Conservation (phyloP, 2,888 invertebrate genomes). For the Colletes collaris region DNA sequence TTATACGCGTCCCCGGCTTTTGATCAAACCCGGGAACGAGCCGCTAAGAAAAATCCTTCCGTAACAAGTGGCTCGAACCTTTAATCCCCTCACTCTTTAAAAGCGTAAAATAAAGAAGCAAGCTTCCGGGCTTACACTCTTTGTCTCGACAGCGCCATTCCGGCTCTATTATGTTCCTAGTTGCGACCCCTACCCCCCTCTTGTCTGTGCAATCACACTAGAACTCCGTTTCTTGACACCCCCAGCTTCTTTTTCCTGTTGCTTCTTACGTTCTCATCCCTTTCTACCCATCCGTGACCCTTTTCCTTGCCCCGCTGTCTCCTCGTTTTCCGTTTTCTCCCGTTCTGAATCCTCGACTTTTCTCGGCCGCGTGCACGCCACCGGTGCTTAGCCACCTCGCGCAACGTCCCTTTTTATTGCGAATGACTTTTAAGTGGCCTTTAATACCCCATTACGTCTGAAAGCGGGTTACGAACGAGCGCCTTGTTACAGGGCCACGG, state of each 20-base stretch:
- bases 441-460: slow-evolving; percentile 61
- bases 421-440: slow-evolving; percentile 65
- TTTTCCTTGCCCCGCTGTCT: background rate
- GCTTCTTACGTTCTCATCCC: background rate
- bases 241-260: background rate
- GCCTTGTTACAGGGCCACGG: slow-evolving; percentile 43
- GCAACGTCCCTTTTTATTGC: slow-evolving; percentile 49
- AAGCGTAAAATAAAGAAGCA: slow-evolving; percentile 56
- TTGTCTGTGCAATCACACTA: slow-evolving; percentile 52
- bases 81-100: slow-evolving; percentile 49
- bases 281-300: background rate
- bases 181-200: slow-evolving; percentile 36
- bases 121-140: slow-evolving; percentile 44
- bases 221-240: slow-evolving; percentile 59
- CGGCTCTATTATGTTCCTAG: slow-evolving; percentile 54
- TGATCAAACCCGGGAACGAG: slow-evolving; percentile 26
- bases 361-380: background rate
- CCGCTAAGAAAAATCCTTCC: slow-evolving; percentile 24
- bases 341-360: slow-evolving; percentile 4
- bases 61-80: slow-evolving; percentile 50
- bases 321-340: background rate
- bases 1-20: slow-evolving; percentile 21
- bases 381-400: slow-evolving; percentile 39
- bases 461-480: slow-evolving; percentile 62
- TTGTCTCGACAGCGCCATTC: slow-evolving; percentile 42